A percentile compares a stretch with the other conserved stretches of the same genome.
phyloP scores from a whole-genome alignment of 2,797 vertebrate species.

The Hydrolagus colliei region DNA sequence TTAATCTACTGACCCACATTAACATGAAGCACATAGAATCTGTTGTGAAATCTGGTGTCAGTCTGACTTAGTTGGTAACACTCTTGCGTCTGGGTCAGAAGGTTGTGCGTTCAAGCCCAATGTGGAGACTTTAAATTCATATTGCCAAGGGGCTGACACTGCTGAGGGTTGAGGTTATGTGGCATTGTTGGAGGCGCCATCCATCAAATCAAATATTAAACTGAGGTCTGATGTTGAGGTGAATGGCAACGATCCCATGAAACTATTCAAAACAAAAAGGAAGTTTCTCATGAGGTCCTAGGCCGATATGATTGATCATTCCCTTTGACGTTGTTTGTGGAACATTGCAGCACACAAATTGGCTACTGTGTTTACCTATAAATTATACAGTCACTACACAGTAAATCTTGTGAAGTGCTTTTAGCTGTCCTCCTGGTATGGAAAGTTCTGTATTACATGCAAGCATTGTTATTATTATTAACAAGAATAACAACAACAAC shows the following conservation, averaged over 20 bases:
- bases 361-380: not conserved
- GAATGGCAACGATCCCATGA: not conserved
- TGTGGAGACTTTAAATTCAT: not conserved
- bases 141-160: not conserved
- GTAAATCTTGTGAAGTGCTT: not conserved
- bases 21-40: no score
- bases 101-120: not conserved
- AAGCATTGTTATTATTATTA: not conserved
- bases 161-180: not conserved
- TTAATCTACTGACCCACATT: no score
- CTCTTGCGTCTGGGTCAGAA: not conserved
- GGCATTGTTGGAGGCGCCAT: not conserved
- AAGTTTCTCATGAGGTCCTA: not conserved
- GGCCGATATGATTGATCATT: not conserved
- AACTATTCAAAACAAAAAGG: not conserved
- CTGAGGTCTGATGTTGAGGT: not conserved
- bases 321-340: not conserved
- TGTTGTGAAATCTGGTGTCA: no score
- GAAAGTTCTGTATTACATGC: not conserved
- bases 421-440: not conserved
- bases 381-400: not conserved
- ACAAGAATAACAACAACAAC: not conserved
- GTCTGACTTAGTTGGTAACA: not conserved
- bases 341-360: not conserved
- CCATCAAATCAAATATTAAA: not conserved